Percentiles rank a stretch among this genome's conserved stretches.
Evolutionary conservation across 2,888 invertebrate genomes (phyloP).

Genomic region (Cetonia aurata): DNA sequence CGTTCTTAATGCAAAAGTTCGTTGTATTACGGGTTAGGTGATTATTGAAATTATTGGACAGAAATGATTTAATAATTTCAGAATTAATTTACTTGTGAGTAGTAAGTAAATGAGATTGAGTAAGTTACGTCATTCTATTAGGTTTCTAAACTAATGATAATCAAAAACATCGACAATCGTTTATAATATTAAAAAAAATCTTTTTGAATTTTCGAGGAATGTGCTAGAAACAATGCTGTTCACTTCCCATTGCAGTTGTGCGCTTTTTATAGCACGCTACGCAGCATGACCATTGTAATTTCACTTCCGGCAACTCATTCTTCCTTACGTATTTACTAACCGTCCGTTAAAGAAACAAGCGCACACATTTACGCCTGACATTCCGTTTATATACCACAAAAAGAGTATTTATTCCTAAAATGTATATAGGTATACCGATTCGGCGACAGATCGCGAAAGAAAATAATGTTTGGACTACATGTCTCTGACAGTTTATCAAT

Average conservation of each 20-base stretch:
- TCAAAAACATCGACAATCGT: too few species aligned
- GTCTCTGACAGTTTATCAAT: constrained; percentile 28
- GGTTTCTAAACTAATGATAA: too few species aligned
- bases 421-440: too few species aligned
- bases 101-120: too few species aligned
- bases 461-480: constrained; percentile 15
- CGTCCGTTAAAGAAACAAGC: constrained; percentile 22
- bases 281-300: constrained; percentile 34
- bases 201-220: too few species aligned
- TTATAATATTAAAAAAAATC: too few species aligned
- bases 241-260: constrained; percentile 17
- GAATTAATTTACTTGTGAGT: too few species aligned
- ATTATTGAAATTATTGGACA: too few species aligned
- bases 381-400: constrained; percentile 17
- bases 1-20: too few species aligned
- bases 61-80: too few species aligned
- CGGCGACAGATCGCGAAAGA: constrained; percentile 9
- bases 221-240: neutral
- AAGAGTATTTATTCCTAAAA: neutral
- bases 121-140: too few species aligned
- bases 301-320: constrained; percentile 38
- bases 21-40: too few species aligned
- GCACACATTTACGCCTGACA: constrained; percentile 13
- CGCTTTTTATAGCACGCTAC: constrained; percentile 19
- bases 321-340: constrained; percentile 32